These are phyloP conservation scores for Phenganax subtilis DNA, from an alignment of 92 coral and sea anemone species.

Conservation along the genomic window DNA sequence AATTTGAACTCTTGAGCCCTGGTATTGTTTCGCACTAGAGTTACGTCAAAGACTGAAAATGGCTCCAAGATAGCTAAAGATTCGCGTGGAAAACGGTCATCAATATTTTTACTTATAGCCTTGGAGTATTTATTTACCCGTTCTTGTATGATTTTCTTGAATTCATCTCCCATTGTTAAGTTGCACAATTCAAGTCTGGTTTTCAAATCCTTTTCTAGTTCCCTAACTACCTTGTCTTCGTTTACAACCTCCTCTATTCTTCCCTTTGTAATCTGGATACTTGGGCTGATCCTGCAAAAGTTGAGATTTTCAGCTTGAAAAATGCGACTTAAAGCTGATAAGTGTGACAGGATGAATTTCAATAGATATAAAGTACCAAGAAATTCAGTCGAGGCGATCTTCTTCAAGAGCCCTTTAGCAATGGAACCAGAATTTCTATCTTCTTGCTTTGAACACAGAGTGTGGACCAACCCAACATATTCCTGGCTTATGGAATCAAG, in stretches of 20 bases:
- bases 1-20: slow-evolving; percentile 13
- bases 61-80: slow-evolving; percentile 31
- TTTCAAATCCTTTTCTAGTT: slow-evolving; percentile 33
- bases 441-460: slow-evolving; percentile 37
- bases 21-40: slow-evolving; percentile 10
- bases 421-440: slow-evolving; percentile 30
- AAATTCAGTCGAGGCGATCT: slow-evolving; percentile 33
- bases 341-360: slow-evolving; percentile 41
- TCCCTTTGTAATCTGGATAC: slow-evolving; percentile 27
- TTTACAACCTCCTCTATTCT: slow-evolving; percentile 33
- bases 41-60: slow-evolving; percentile 33
- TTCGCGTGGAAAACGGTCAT: slow-evolving; percentile 25
- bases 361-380: slow-evolving; percentile 41
- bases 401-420: slow-evolving; percentile 44
- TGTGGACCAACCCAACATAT: slow-evolving; percentile 37
- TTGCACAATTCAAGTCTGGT: slow-evolving; percentile 27
- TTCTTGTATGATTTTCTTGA: slow-evolving; percentile 16
- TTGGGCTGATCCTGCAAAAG: slow-evolving; percentile 40
- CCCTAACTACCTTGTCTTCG: slow-evolving; percentile 29
- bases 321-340: slow-evolving; percentile 38
- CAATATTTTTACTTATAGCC: slow-evolving; percentile 34
- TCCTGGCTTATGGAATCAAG: slow-evolving; percentile 42
- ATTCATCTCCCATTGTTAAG: neutral
- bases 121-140: slow-evolving; percentile 12
- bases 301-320: slow-evolving; percentile 41